phyloP scores from a whole-genome alignment of 1,140 invertebrate species.

The Drosophila sechellia region DNA sequence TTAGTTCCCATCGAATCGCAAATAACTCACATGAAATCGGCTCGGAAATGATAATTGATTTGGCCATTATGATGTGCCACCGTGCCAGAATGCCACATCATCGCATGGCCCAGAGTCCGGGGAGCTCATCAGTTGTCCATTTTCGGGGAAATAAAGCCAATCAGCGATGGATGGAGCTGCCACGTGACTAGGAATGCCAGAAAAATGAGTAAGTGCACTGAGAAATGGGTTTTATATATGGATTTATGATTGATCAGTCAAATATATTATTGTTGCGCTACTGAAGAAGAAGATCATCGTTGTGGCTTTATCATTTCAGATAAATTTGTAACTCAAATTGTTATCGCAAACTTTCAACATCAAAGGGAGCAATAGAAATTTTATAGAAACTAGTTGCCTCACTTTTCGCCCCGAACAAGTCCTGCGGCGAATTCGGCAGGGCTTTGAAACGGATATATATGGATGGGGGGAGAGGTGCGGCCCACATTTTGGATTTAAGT shows the following conservation, averaged over 20 bases:
- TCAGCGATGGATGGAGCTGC: constrained; percentile 1
- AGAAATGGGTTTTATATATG: too few relatives aligned
- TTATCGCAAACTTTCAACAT: neutral
- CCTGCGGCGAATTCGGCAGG: constrained; percentile 67
- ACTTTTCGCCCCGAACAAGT: constrained; percentile 42
- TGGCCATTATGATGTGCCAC: constrained; percentile 20
- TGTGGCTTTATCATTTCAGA: too few relatives aligned
- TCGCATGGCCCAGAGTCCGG: neutral
- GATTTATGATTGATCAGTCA: too few relatives aligned
- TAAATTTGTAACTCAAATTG: too few relatives aligned
- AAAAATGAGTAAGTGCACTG: neutral
- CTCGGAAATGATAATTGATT: constrained; percentile 47
- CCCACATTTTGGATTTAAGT: constrained; percentile 29
- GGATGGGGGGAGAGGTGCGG: too few relatives aligned
- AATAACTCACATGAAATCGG: constrained; percentile 47
- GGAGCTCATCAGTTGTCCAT: constrained; percentile 32
- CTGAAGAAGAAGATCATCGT: too few relatives aligned
- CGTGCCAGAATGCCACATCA: constrained; percentile 7
- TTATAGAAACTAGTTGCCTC: neutral
- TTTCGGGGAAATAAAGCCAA: constrained; percentile 61
- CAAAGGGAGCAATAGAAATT: neutral
- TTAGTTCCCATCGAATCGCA: constrained; percentile 36
- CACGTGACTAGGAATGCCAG: neutral
- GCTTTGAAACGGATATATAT: constrained; percentile 13
- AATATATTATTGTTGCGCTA: too few relatives aligned